phyloP scores from a whole-genome alignment of 1,140 invertebrate species.

The Diabrotica virgifera region DNA sequence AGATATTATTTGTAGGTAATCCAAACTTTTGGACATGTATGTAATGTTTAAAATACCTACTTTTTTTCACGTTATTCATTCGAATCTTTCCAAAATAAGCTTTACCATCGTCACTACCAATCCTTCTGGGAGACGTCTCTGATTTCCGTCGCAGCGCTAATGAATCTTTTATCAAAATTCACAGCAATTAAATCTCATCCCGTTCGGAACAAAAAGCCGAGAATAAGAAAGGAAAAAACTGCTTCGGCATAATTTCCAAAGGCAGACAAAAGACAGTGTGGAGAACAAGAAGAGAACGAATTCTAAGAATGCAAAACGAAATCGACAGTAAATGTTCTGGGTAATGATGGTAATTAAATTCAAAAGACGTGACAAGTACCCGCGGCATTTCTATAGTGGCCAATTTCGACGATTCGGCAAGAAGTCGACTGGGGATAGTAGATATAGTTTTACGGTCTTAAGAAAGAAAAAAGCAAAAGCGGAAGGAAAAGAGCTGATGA shows the following conservation, averaged over 20 bases:
- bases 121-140: neutral
- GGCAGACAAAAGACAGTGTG: constrained; percentile 12
- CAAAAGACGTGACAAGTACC: constrained; percentile 15
- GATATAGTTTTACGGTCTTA: neutral
- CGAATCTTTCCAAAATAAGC: too few species aligned
- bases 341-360: constrained; percentile 18
- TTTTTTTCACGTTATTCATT: too few species aligned
- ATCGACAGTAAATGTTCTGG: constrained; percentile 7
- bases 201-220: neutral
- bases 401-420: neutral
- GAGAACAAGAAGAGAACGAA: constrained; percentile 9
- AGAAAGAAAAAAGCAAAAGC: too few species aligned
- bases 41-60: too few species aligned
- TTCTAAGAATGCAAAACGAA: constrained; percentile 14
- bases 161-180: constrained; percentile 16
- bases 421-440: constrained; percentile 7
- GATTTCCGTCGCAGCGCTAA: neutral
- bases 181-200: constrained; percentile 9
- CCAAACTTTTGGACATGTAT: too few species aligned
- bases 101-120: neutral
- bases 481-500: too few species aligned
- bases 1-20: too few species aligned
- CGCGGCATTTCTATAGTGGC: constrained; percentile 3
- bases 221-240: neutral
- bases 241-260: constrained; percentile 10